These are phyloP conservation scores for Lasioglossum villosulum DNA, from an alignment of 2,888 invertebrate species.

Conservation along the genomic window DNA sequence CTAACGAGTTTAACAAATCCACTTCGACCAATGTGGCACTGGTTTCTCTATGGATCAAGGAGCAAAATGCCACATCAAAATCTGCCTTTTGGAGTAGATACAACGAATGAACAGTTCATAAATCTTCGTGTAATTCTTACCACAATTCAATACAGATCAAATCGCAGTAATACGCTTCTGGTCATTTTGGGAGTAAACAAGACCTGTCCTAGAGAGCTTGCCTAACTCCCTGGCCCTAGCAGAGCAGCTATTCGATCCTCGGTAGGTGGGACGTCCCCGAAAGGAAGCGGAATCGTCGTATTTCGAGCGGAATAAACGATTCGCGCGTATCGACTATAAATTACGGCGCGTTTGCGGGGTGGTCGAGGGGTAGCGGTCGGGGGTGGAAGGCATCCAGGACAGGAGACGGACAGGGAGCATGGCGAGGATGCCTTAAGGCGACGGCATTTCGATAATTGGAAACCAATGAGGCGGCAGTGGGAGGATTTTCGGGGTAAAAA, in stretches of 20 bases:
- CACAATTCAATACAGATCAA: not conserved
- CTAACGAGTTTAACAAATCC: not conserved
- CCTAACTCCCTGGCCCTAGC: not conserved
- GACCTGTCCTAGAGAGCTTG: not conserved
- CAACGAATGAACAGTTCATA: not conserved
- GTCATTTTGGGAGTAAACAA: not conserved
- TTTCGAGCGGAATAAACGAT: slow-evolving; percentile 39
- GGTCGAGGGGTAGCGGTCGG: not conserved
- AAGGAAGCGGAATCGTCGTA: not conserved
- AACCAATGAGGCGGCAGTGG: slow-evolving; percentile 77
- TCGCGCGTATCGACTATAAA: slow-evolving; percentile 61
- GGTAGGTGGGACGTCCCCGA: slow-evolving; percentile 19
- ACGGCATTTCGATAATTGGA: slow-evolving; percentile 80
- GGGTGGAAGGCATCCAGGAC: slow-evolving; percentile 44
- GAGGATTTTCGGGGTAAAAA: slow-evolving; percentile 77
- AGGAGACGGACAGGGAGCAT: slow-evolving; percentile 45
- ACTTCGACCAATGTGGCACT: not conserved
- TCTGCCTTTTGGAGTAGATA: not conserved
- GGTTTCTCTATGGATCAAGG: not conserved
- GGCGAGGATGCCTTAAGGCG: slow-evolving; percentile 71
- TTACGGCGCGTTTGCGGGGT: slow-evolving; percentile 54
- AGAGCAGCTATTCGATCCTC: not conserved
- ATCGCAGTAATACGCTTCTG: not conserved
- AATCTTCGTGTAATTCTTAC: not conserved
- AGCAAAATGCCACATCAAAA: not conserved